Conservation (phyloP, 2,113 vertebrate species). For the Helogale parvula region DNA sequence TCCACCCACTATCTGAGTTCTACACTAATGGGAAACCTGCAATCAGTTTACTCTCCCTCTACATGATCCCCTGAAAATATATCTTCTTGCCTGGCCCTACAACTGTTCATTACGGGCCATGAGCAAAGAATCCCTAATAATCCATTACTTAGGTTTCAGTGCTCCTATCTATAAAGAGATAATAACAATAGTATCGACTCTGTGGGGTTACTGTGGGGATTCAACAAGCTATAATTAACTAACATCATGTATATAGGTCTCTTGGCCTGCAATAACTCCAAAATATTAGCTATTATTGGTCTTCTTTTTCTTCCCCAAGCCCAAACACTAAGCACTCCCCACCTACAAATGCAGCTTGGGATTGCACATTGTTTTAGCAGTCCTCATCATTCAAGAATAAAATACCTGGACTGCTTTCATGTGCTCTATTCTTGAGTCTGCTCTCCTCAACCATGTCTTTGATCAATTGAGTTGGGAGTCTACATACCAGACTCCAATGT, state of each 20-base stretch:
- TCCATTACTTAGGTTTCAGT: neutral
- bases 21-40: neutral
- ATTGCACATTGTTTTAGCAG: neutral
- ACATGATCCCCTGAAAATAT: neutral
- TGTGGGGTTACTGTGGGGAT: neutral
- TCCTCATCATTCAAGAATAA: neutral
- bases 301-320: neutral
- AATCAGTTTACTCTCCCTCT: neutral
- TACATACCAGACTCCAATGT: neutral
- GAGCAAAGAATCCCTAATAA: neutral
- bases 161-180: neutral
- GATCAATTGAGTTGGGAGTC: neutral
- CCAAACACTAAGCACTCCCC: neutral
- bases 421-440: neutral
- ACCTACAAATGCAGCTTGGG: neutral
- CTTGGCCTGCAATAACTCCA: neutral
- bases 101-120: neutral
- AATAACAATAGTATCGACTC: neutral
- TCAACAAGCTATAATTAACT: neutral
- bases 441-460: neutral
- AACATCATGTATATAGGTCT: neutral
- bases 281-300: neutral
- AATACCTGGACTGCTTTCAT: neutral
- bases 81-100: neutral
- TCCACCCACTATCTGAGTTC: neutral